Evolutionary conservation across 2,797 vertebrate species (phyloP).

Genomic region (Gorsachius magnificus): DNA sequence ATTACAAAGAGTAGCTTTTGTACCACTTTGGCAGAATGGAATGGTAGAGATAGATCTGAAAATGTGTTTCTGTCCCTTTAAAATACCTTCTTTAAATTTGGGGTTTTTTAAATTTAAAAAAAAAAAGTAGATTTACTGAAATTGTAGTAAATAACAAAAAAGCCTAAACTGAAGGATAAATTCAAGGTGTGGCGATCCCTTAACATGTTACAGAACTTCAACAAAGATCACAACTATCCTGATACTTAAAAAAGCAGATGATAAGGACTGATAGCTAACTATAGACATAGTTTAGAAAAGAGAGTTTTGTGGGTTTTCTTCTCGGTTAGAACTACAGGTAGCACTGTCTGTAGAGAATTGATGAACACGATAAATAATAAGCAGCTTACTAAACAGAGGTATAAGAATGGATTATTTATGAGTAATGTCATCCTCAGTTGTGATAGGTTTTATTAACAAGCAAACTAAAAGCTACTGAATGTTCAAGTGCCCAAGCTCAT

Average conservation of each 20-base stretch:
- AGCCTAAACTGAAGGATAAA: background rate
- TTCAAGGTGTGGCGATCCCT: background rate
- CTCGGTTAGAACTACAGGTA: background rate
- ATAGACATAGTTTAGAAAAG: background rate
- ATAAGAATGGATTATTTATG: background rate
- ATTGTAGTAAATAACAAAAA: background rate
- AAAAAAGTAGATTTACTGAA: background rate
- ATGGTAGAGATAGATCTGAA: background rate
- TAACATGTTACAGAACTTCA: background rate
- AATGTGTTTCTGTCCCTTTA: background rate
- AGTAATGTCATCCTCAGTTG: background rate
- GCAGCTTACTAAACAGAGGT: background rate
- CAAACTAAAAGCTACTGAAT: background rate
- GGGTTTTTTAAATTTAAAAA: background rate
- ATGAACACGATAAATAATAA: background rate
- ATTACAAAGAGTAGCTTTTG: background rate
- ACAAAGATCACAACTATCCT: background rate
- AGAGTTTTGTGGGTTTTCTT: background rate
- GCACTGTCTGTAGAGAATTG: background rate
- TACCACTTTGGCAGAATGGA: background rate
- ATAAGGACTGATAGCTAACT: background rate
- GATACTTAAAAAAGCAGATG: background rate
- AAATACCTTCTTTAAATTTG: background rate
- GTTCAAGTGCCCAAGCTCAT: background rate
- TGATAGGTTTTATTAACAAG: background rate